Base-by-base conservation (phyloP, 2,113 vertebrate genomes). In the Hiodon tergisus region DNA sequence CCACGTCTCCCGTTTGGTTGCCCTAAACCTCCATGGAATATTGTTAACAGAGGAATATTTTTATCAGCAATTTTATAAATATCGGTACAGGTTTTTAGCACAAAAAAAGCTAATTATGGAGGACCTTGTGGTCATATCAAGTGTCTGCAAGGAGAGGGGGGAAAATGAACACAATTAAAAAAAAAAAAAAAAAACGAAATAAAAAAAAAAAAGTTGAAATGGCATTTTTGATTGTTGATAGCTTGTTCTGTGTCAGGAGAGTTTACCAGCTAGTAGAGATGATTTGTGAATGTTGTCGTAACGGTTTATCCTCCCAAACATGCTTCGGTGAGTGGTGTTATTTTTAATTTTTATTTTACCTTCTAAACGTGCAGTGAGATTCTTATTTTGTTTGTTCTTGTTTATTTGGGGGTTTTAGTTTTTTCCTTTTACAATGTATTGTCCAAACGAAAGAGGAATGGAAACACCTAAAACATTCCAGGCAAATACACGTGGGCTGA, bases 41-140 rank as follows among this genome's bases (percentile, higher is more conserved):
- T 91, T 89, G 88, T 91, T 89, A 90, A 90, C 91, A 92, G 89
- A 91, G 88, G 90, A 92, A 92, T 92, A 92, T 92, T 92, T 92
- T 92, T 92, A 92, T 91, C 89, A 88, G 89, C 90, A 87, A 89
- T 92, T 92, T 92, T 92, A 91, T 92, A 92, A 92, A 89, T 91
- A 91, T 91, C 88, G 86, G 88, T 91, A 92, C 89, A 91, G 90
- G 90, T 92, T 91, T 91, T 91, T 92, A 92, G 91, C 90, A 92
- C 90, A 92, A 92, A 89, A 88, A 81, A 90, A 89, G 89, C 88
- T 90, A 89, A 91, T 83, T 83, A 70, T 53, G 85, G 86, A 87
- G 86, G 88, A 85, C 81, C 87, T 88, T 88, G 89, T 86, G 86
- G 86, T 90, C 88, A 87, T 87, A 89, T 89, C 86, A 89, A 88